Percentiles rank a stretch among this genome's conserved stretches.
These are phyloP conservation scores for Platycnemis pennipes DNA, from an alignment of 2,888 invertebrate species.

Conservation along the genomic window DNA sequence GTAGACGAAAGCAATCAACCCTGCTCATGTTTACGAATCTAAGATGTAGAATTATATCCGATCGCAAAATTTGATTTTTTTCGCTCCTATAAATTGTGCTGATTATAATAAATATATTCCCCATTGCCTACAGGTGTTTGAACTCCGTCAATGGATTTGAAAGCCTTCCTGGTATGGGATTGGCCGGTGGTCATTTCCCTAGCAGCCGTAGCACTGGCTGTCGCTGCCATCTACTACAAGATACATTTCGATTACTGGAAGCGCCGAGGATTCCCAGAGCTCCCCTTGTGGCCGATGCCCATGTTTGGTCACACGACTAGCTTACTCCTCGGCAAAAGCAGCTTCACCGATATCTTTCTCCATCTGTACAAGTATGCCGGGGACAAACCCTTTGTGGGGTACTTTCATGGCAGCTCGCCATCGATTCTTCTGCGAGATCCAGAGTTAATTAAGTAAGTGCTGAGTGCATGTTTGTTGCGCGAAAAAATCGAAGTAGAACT, in stretches of 20 bases:
- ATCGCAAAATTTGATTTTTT: too few relatives aligned
- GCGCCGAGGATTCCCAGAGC: conserved; percentile 38
- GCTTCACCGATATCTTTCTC: not conserved
- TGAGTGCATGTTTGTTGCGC: not conserved
- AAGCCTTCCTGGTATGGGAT: not conserved
- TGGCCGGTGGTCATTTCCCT: conserved; percentile 15
- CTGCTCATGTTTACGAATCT: too few relatives aligned
- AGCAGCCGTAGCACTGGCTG: not conserved
- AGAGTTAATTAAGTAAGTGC: conserved; percentile 32
- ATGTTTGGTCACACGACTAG: conserved; percentile 35
- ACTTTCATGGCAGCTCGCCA: conserved; percentile 10
- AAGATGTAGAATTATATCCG: too few relatives aligned
- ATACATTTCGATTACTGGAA: conserved; percentile 33
- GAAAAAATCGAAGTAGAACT: too few relatives aligned
- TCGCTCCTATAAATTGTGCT: too few relatives aligned
- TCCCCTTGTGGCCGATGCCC: not conserved
- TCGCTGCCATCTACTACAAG: not conserved
- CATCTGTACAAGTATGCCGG: not conserved
- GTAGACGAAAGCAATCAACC: too few relatives aligned
- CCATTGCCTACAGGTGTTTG: not conserved
- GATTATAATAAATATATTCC: too few relatives aligned
- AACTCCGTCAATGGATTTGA: not conserved
- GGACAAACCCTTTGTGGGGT: conserved; percentile 26
- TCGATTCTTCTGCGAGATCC: conserved; percentile 28
- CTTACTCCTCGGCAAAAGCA: not conserved